Base-by-base conservation (phyloP, 2,113 vertebrate genomes). In the Scopus umbretta region DNA sequence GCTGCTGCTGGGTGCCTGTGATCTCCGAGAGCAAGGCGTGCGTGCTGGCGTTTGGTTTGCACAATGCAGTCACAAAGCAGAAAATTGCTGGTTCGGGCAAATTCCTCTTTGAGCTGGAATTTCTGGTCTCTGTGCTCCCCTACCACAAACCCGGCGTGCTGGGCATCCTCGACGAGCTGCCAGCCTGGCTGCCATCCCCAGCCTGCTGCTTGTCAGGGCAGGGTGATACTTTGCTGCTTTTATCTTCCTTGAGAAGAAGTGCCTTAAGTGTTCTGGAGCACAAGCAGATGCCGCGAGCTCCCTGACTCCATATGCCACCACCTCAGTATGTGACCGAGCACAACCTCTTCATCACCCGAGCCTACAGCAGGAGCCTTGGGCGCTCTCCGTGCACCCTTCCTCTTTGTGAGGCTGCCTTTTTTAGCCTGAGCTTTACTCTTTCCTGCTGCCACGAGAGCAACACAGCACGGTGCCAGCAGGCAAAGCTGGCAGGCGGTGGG, bases 81-180 rank as follows among this genome's bases (percentile, higher is more conserved):
- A 66, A 92, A 84, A 85, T 27, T 49, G 40, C 53, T 72, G 61
- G n/a, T 67, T 49, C 1, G 5, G 61, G 73, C 86, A 81, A 83
- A 85, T 94, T 81, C 72, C 47, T 84, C 68, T 94, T 55, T 67
- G 47, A 59, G 61, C 42, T 59, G 52, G 40, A 38, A n/a, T 67
- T 43, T 78, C 55, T 74, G 65, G 15, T 91, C 32, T 92, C 21
- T 87, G n/a, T 67, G 76, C 56, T 67, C 17, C 23, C 14, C 42
- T 47, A 34, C 26, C 0, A 1, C 55, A 74, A 66, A 73, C 56
- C 9, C 7, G 53, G 4, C 0, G 0, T 50, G 26, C n/a, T 74
- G 52, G 36, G 36, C 30, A 14, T 87, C 61, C 52, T 85, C 3
- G 0, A 36, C 22, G 43, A 62, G 63, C 45, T 74, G 50, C 63